Evolutionary conservation across 2,113 vertebrate genomes (phyloP).

Genomic region (Dromas ardeola): DNA sequence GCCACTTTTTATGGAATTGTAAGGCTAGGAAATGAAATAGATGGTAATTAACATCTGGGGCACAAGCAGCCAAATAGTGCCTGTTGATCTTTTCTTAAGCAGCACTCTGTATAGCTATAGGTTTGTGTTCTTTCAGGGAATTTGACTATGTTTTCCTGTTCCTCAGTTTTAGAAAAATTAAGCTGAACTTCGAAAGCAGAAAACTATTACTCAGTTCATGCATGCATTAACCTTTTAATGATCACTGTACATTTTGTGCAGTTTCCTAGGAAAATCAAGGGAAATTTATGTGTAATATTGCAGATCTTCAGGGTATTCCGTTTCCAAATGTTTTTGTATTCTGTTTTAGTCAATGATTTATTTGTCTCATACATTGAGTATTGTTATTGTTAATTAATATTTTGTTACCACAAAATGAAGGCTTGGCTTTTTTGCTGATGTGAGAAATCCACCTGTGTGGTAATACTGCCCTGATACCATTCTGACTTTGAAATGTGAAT

Average conservation of each 20-base stretch:
- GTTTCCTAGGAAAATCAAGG: not conserved
- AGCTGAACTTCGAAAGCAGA: not conserved
- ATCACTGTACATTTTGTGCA: not conserved
- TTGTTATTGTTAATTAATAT: not conserved
- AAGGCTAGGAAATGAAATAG: conserved; percentile 32
- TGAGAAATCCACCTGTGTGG: not conserved
- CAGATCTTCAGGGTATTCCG: not conserved
- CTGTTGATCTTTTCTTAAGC: conserved; percentile 57
- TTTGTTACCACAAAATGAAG: not conserved
- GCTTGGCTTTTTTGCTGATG: not conserved
- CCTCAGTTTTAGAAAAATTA: not conserved
- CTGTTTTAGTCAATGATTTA: not conserved
- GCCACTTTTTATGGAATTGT: conserved; percentile 15
- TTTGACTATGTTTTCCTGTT: not conserved
- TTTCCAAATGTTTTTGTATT: not conserved
- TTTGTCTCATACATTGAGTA: not conserved
- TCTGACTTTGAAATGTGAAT: not conserved
- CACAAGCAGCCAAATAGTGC: not conserved
- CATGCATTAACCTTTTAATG: not conserved
- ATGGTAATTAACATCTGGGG: not conserved
- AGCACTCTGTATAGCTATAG: not conserved
- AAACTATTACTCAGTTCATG: not conserved
- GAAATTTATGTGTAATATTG: not conserved
- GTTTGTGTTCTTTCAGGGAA: not conserved
- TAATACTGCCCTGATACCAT: not conserved